Base-by-base conservation (phyloP, 2,888 invertebrate species). In the Trachelus stipa region DNA sequence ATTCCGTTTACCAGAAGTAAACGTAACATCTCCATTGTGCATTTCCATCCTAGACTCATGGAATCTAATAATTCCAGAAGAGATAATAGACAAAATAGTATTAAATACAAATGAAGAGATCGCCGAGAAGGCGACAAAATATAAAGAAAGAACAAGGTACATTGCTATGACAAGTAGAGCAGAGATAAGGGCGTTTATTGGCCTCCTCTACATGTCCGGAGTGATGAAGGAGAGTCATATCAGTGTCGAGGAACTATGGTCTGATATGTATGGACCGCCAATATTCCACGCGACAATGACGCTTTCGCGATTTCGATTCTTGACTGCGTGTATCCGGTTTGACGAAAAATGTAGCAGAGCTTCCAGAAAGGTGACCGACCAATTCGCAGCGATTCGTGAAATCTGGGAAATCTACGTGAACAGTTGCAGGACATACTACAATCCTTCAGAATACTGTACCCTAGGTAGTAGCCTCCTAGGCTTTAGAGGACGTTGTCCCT, bases 381-480 rank as follows among this genome's bases (percentile, higher is more conserved):
- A 76, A 37, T 80, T 80, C 73, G 80, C 79, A 33, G 79, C 80
- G 30, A 79, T 80, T 6, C 76, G 79, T n/a, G 76, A 79, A 30
- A 37, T 80, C 34, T 80, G 79, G 80, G 79, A 80, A 30, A 35
- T 74, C 23, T 80, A 76, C 56, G 73, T 73, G 12, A 37, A 69
- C 74, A 82, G 81, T 77, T 84, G 82, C 76, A 79, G 40, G 74
- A 85, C 83, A 6, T 73, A 68, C 37, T 83, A 81, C 75, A 82
- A 74, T 75, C 82, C 81, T 34, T 75, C 77, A 30, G 75, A 73
- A 76, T 80, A 77, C 33, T 80, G 77, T 75, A 79, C 81, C 23
- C 77, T 79, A 11, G 83, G 81, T 73, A 77, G 78, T 37, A 77
- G 77, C 35, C 73, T 80, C 34, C 56, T 82, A 73, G 76, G 79